Evolutionary conservation across 2,888 invertebrate genomes (phyloP).

Genomic region (Vandiemenella viatica): DNA sequence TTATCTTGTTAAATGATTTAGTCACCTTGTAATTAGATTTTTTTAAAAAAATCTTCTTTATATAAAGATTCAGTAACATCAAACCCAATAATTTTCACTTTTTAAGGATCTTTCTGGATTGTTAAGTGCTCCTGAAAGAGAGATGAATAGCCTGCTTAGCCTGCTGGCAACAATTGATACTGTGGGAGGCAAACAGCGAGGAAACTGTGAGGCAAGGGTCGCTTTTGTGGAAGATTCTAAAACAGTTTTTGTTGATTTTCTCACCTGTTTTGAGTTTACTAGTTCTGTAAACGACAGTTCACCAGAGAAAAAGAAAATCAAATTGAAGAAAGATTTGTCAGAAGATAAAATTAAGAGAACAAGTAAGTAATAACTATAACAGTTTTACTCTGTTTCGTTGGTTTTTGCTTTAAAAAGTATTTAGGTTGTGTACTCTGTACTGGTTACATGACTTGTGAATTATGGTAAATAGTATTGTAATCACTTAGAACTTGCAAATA

Average conservation of each 20-base stretch:
- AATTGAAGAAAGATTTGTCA: conserved; percentile 28
- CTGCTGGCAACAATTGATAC: conserved; percentile 25
- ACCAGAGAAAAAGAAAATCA: conserved; percentile 23
- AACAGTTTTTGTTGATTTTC: conserved; percentile 24
- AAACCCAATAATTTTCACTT: too few species aligned
- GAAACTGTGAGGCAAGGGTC: conserved; percentile 25
- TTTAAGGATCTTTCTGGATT: conserved; percentile 20
- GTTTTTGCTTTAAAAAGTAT: too few species aligned
- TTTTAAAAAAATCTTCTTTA: too few species aligned
- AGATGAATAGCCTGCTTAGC: conserved; percentile 27
- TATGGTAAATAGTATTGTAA: too few species aligned
- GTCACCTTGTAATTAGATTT: too few species aligned
- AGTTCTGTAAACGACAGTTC: conserved; percentile 1
- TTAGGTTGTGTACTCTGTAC: too few species aligned
- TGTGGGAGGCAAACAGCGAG: conserved; percentile 14
- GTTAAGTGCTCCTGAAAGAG: conserved; percentile 26
- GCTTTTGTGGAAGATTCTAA: conserved; percentile 26
- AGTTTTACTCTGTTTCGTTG: too few species aligned
- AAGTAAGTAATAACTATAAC: conserved; percentile 22
- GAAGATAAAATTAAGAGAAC: conserved; percentile 28
- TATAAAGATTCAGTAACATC: too few species aligned
- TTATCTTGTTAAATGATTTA: too few species aligned
- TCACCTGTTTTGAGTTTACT: conserved; percentile 28
- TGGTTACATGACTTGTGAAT: too few species aligned
- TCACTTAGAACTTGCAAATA: too few species aligned